A percentile compares a stretch with the other conserved stretches of the same genome.
These are phyloP conservation scores for Syngnathus floridae DNA, from an alignment of 2,113 vertebrate species.

Conservation along the genomic window DNA sequence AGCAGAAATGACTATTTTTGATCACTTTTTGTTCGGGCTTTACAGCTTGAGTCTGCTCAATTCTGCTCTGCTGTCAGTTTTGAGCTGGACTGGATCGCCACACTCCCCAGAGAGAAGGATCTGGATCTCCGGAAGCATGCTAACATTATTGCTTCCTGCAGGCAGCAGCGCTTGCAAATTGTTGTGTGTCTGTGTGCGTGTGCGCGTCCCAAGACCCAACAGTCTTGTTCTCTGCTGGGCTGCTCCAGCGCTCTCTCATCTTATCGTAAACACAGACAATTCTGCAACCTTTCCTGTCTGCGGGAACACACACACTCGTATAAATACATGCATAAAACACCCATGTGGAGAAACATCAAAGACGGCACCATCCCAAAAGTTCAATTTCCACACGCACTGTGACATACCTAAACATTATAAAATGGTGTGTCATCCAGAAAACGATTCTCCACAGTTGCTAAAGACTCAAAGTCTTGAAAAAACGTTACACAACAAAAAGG, in stretches of 20 bases:
- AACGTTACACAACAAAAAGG: background rate
- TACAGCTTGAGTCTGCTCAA: slow-evolving; percentile 40
- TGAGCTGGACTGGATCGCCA: slow-evolving; percentile 51
- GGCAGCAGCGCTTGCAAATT: slow-evolving; percentile 54
- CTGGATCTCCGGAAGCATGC: slow-evolving; percentile 57
- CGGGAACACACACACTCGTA: slow-evolving; percentile 19
- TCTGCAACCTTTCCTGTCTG: slow-evolving; percentile 47
- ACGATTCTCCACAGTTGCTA: background rate
- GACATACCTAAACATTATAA: background rate
- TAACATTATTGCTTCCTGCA: slow-evolving; percentile 61
- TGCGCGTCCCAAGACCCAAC: slow-evolving; percentile 36
- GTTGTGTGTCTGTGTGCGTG: slow-evolving; percentile 23
- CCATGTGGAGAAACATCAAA: background rate
- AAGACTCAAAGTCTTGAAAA: slow-evolving; percentile 23
- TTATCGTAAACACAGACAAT: slow-evolving; percentile 56
- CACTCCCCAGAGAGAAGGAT: slow-evolving; percentile 47
- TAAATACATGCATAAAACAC: slow-evolving; percentile 16
- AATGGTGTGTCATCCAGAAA: background rate
- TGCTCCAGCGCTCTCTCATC: slow-evolving; percentile 30
- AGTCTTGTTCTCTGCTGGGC: slow-evolving; percentile 48
- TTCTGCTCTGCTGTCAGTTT: slow-evolving; percentile 21
- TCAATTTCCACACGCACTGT: background rate
- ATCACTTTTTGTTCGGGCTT: too few species aligned
- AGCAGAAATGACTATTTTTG: too few species aligned
- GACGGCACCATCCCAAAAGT: background rate